A percentile compares a stretch with the other conserved stretches of the same genome.
Evolutionary conservation across 2,113 vertebrate species (phyloP).

Genomic region (Microcebus tavaratra): DNA sequence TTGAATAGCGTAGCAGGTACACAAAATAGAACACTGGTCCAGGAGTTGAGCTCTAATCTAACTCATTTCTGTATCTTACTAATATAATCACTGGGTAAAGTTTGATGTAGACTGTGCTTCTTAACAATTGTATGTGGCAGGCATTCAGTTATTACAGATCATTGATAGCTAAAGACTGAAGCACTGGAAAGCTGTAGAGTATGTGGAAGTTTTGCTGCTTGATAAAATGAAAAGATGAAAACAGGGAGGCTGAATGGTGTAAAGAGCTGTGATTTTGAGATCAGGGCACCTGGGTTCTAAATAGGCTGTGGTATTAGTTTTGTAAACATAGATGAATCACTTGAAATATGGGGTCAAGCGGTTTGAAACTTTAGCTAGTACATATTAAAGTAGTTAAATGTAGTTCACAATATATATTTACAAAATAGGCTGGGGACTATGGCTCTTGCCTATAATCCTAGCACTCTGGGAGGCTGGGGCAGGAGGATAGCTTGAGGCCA

Average conservation of each 20-base stretch:
- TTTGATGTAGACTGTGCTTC: not conserved
- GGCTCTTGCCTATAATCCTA: too few relatives aligned
- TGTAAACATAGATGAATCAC: not conserved
- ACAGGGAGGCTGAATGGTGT: not conserved
- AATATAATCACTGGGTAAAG: not conserved
- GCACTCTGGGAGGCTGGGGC: too few relatives aligned
- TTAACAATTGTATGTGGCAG: not conserved
- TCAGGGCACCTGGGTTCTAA: not conserved
- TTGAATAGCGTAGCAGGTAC: not conserved
- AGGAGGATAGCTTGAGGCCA: too few relatives aligned
- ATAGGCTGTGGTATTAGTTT: not conserved
- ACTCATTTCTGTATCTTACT: not conserved
- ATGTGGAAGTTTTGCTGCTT: not conserved
- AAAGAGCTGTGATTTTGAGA: not conserved
- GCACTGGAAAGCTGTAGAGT: not conserved
- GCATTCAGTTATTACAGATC: not conserved
- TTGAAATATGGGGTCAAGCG: not conserved
- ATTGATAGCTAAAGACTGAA: not conserved
- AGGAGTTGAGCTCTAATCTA: not conserved
- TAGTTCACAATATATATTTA: not conserved
- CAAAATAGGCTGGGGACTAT: not conserved
- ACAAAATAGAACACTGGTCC: not conserved
- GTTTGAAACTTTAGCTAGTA: not conserved
- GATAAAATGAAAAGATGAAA: not conserved
- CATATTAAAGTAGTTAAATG: slow-evolving; percentile 18